Evolutionary conservation across 2,113 vertebrate genomes (phyloP), one percentile per base, ranked within the genome.

Genomic region (Odobenus rosmarus): DNA sequence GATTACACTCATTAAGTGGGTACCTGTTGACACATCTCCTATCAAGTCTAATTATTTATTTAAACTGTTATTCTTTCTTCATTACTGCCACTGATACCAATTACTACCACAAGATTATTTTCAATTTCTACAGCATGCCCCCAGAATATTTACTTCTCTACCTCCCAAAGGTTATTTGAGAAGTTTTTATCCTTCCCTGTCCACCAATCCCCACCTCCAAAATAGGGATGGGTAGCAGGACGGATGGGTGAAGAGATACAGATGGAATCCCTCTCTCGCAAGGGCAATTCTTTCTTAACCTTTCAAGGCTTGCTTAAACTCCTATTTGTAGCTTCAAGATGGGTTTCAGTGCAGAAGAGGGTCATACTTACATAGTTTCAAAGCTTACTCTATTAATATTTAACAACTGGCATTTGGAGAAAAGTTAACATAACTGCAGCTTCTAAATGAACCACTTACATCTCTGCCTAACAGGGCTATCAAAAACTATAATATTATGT

Each of bases 21-120:
- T 93, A 96, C 95, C 97, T 96, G 95, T 89, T 95, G 89, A 97
- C 95, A 97, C 49, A 11, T 61, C 82, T 71, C 88, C 96, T 93
- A 92, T 96, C 96, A 84, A 88, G 59, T 90, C 95, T 97, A 96
- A 97, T 97, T 92, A 96, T 69, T 94, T 90, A 96, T 82, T 96
- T 95, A 97, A 96, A 91, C 64, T 93, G 87, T 69, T 97, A 93
- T 94, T 95, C 90, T 93, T 87, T 96, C 69, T 97, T 96, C 96
- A 88, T 80, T 94, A 92, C 94, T 88, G 53, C 69, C 93, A 88
- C 76, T 69, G 71, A 93, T 85, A 90, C 55, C 74, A 88, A 88
- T 96, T 95, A 94, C 86, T 96, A 88, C 49, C 59, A 76, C 49
- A 90, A 94, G 89, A 84, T 83, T 72, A 93, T 90, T 97, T 90